Base-by-base conservation (phyloP, 2,797 vertebrate species). In the Acanthurus lineatus region DNA sequence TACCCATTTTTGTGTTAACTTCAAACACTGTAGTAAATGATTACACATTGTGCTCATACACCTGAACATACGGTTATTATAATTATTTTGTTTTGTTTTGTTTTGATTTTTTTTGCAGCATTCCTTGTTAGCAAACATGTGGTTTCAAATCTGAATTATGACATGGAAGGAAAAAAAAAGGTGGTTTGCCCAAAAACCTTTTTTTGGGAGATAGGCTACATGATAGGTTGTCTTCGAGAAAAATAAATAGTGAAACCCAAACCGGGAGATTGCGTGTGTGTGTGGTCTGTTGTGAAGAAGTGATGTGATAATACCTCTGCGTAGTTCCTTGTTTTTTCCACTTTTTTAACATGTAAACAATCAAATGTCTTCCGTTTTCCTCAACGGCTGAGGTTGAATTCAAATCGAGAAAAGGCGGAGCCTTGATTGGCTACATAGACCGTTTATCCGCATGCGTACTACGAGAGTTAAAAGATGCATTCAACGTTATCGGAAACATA, bases 101-200 rank as follows among this genome's bases (percentile, higher is more conserved):
- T 11, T 42, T 42, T 10, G 1, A 11, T 42, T 81, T 49, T 44
- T 76, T 83, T 97, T 97, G 95, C 97, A 97, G 97, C 97, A 98
- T 98, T 99, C 96, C 96, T 97, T 97, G 96, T 99, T 97, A 97
- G 98, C 97, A 95, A 95, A 97, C 95, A 96, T 95, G 97, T 98
- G 97, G 96, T 97, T 97, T 95, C 92, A 96, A 96, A 97, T 91
- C 78, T 89, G 95, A 96, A 94, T 94, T 95, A 96, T 77, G 94
- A 96, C 94, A 92, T 95, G 94, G 94, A 96, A 88, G 84, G 90
- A 94, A 20, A 67, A 20, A 67, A 93, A 95, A 94, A 95, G 93
- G 91, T 97, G 96, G 95, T 95, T 96, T 96, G 95, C 96, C 96
- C 95, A 95, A 95, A 95, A 93, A 9, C 12, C n/a, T 78, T 89